phyloP scores from a whole-genome alignment of 2,797 vertebrate genomes.

The Darevskia mixta region DNA sequence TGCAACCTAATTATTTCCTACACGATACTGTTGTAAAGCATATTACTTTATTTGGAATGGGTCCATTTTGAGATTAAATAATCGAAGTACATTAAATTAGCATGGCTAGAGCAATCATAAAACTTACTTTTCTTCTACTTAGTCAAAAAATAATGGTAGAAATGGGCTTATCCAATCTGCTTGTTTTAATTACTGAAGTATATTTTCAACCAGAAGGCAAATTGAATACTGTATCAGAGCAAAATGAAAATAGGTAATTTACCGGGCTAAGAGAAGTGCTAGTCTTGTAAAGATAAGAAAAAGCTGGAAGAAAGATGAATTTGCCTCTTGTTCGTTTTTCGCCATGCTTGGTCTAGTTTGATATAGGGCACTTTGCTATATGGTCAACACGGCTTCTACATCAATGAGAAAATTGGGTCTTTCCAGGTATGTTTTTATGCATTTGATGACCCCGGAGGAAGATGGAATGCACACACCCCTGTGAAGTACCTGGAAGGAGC shows the following conservation, averaged over 20 bases:
- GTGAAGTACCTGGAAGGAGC: background rate
- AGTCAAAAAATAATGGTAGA: conserved; percentile 59
- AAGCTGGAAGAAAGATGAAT: background rate
- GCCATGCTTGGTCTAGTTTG: background rate
- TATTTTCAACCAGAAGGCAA: conserved; percentile 64
- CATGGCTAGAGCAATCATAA: conserved; percentile 48
- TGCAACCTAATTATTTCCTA: conserved; percentile 80
- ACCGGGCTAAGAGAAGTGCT: background rate
- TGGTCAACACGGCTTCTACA: background rate
- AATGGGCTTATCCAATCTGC: conserved; percentile 49
- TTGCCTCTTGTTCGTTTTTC: background rate
- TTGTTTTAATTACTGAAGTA: conserved; percentile 70
- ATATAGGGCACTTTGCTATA: background rate
- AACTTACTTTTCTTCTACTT: conserved; percentile 73
- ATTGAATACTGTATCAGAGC: conserved; percentile 4
- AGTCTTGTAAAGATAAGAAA: background rate
- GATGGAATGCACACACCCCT: background rate
- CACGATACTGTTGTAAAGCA: conserved; percentile 68
- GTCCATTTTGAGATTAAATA: conserved; percentile 67
- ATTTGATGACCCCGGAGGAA: background rate
- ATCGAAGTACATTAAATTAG: conserved; percentile 57
- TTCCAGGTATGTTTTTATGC: background rate
- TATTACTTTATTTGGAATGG: conserved; percentile 71
- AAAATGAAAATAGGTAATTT: background rate
- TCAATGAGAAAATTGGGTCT: background rate